Evolutionary conservation across 1,140 invertebrate species (phyloP).

Genomic region (Diachasmimorpha longicaudata): DNA sequence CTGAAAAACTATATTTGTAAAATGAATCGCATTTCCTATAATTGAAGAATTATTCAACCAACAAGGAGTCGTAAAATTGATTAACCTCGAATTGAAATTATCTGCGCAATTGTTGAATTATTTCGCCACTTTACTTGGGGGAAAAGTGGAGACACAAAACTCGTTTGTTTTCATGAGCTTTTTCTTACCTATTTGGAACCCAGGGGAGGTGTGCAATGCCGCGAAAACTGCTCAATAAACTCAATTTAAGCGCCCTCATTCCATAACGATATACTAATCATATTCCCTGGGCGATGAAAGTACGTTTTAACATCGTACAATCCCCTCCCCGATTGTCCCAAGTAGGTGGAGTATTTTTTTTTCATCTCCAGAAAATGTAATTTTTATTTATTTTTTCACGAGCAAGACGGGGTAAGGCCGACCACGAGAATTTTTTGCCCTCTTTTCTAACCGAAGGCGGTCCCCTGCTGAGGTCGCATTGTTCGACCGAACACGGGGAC

Average conservation of each 20-base stretch:
- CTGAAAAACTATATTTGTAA: too few relatives aligned
- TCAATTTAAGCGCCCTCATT: conserved; percentile 45
- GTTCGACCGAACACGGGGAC: conserved; percentile 2
- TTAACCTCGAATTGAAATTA: background rate
- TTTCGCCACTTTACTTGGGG: background rate
- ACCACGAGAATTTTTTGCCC: background rate
- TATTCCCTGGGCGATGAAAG: conserved; percentile 31
- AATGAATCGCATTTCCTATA: too few relatives aligned
- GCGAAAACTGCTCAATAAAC: conserved; percentile 51
- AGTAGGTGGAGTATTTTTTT: too few relatives aligned
- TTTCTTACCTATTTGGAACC: background rate
- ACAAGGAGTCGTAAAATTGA: background rate
- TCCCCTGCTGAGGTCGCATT: background rate
- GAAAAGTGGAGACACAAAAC: background rate
- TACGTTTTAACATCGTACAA: background rate
- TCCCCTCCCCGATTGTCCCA: background rate
- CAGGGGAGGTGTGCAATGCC: conserved; percentile 36
- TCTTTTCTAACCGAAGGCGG: background rate
- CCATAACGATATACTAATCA: conserved; percentile 47
- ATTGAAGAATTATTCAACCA: too few relatives aligned
- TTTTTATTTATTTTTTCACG: too few relatives aligned
- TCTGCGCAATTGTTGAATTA: background rate
- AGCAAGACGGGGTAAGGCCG: background rate
- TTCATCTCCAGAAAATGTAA: too few relatives aligned
- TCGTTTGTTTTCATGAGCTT: conserved; percentile 31